A percentile compares a stretch with the other conserved stretches of the same genome.
Conservation (phyloP, 2,888 invertebrate genomes). For the Caenorhabditis sp. region DNA sequence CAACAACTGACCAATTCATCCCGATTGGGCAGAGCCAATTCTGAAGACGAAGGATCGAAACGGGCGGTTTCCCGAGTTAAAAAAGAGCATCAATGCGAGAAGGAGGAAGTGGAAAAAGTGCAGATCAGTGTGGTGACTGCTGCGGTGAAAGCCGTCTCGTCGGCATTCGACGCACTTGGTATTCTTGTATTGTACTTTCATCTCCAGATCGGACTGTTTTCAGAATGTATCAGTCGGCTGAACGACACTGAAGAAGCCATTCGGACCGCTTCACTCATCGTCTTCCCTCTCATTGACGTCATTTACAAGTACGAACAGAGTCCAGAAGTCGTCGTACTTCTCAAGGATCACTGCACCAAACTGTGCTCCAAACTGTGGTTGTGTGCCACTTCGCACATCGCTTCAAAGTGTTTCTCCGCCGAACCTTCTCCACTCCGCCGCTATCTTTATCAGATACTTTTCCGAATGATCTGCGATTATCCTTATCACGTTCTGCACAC, state of each 20-base stretch:
- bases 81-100: conserved; percentile 41
- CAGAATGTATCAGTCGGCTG: conserved; percentile 28
- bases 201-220: not conserved
- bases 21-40: conserved; percentile 3
- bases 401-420: conserved; percentile 55
- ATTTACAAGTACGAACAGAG: conserved; percentile 62
- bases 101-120: conserved; percentile 40
- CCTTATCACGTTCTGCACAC: conserved; percentile 62
- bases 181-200: not conserved
- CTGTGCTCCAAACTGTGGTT: conserved; percentile 54
- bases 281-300: conserved; percentile 67
- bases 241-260: conserved; percentile 35
- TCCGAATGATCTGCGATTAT: conserved; percentile 58
- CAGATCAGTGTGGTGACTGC: conserved; percentile 17
- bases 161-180: conserved; percentile 49
- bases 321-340: conserved; percentile 16
- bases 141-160: conserved; percentile 36
- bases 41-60: conserved; percentile 9
- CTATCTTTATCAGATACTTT: conserved; percentile 48
- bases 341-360: conserved; percentile 3
- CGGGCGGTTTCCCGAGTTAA: conserved; percentile 15
- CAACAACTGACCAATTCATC: conserved; percentile 18
- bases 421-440: conserved; percentile 14
- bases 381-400: conserved; percentile 57
- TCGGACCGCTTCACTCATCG: conserved; percentile 42